These are phyloP conservation scores for Magallana gigas DNA, from an alignment of 1,140 invertebrate species.

Conservation along the genomic window DNA sequence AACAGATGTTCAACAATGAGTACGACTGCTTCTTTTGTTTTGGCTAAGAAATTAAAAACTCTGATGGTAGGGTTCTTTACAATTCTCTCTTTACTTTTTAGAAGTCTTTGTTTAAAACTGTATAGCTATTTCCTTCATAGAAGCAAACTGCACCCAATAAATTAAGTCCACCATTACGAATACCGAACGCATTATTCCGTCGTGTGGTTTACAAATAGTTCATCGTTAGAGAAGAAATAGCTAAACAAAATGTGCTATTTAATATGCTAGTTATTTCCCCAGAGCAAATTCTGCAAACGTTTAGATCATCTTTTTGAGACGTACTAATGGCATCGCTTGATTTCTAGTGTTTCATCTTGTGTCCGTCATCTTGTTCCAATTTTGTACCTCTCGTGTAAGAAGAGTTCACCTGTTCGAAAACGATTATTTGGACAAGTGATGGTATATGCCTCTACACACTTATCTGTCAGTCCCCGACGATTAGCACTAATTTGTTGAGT, in stretches of 20 bases:
- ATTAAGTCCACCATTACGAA: not conserved
- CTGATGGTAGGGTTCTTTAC: too few species aligned
- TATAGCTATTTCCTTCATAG: too few species aligned
- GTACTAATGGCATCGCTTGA: constrained; percentile 35
- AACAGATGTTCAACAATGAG: too few species aligned
- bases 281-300: constrained; percentile 18
- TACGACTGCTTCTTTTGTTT: too few species aligned
- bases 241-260: constrained; percentile 20
- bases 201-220: constrained; percentile 28
- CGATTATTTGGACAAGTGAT: constrained; percentile 33
- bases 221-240: constrained; percentile 7
- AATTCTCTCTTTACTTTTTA: too few species aligned
- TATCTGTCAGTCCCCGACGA: constrained; percentile 29
- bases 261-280: constrained; percentile 27
- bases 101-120: too few species aligned
- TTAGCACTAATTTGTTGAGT: constrained; percentile 36
- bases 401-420: constrained; percentile 37
- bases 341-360: constrained; percentile 36
- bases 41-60: too few species aligned
- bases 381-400: constrained; percentile 27
- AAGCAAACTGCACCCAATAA: too few species aligned
- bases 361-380: constrained; percentile 35
- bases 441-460: constrained; percentile 27
- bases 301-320: constrained; percentile 16
- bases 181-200: not conserved